Base-by-base conservation (phyloP, 2,113 vertebrate species). In the Anthoscopus minutus region DNA sequence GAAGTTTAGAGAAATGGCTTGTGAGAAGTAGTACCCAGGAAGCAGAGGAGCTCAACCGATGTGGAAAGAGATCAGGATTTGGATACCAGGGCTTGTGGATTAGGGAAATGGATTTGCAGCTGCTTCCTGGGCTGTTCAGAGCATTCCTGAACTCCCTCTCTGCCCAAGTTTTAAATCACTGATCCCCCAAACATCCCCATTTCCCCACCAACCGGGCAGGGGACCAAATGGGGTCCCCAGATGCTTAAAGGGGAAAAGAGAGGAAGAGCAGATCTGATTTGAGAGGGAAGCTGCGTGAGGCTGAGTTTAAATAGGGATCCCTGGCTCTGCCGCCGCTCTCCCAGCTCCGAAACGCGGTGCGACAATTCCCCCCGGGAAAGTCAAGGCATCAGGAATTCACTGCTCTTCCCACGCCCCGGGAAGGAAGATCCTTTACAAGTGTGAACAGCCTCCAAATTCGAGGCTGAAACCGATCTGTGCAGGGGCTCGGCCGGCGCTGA, bases 141-240 rank as follows among this genome's bases (percentile, higher is more conserved):
- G 40, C 31, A 0, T 25, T 47, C 35, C 67, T 14, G 9, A 51
- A 4, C 56, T 64, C 81, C 33, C 6, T 81, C 48, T 38, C 51
- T 47, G 50, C 38, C 56, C 40, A 4, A 10, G 24, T 50, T 91
- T 92, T 40, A 30, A 76, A 71, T 19, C 6, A 1, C 21, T 3
- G 60, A 57, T 19, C n/a, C 56, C 33, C 31, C 40, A 30, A 28
- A 54, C 14, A 33, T 81, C 65, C 81, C 71, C 48, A 15, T 81
- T 66, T 71, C 51, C 67, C 53, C 24, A 0, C 45, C 7, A 2
- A 2, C 5, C 0, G 0, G 81, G 28, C 53, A 58, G 35, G 84
- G 76, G 65, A 35, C 38, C 40, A 57, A 65, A 45, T 0, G 33
- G 69, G n/a, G n/a, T n/a, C n/a, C n/a, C n/a, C n/a, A 67, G 4